These are phyloP conservation scores for Buceros bicornis DNA, from an alignment of 2,797 vertebrate genomes.

Conservation along the genomic window DNA sequence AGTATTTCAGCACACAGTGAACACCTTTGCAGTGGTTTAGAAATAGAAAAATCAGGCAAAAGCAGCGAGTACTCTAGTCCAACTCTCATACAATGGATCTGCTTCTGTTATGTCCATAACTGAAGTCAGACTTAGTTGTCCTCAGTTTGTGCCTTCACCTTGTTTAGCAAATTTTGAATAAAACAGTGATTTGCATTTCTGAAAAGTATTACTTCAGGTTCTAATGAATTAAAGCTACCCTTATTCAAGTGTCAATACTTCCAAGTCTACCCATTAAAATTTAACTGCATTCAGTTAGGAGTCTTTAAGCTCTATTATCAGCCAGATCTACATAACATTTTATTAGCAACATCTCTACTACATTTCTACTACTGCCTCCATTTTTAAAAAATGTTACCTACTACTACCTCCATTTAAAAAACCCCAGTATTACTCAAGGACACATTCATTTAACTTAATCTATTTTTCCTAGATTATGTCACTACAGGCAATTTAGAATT, in stretches of 20 bases:
- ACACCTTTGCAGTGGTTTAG: not conserved
- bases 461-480: not conserved
- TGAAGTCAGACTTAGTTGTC: not conserved
- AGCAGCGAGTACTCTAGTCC: not conserved
- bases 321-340: too few species aligned
- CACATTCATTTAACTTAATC: not conserved
- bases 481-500: not conserved
- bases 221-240: not conserved
- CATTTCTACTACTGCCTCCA: not conserved
- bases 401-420: too few species aligned
- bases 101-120: not conserved
- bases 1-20: not conserved
- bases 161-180: not conserved
- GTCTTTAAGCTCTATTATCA: not conserved
- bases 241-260: not conserved
- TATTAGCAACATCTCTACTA: not conserved
- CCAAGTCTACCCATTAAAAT: not conserved
- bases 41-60: not conserved
- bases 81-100: not conserved
- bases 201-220: not conserved
- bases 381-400: too few species aligned
- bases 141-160: not conserved
- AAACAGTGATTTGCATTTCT: not conserved
- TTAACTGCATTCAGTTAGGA: not conserved
- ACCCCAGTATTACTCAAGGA: not conserved